Conservation (phyloP, 1,140 invertebrate genomes). For the Triops cancriformis region DNA sequence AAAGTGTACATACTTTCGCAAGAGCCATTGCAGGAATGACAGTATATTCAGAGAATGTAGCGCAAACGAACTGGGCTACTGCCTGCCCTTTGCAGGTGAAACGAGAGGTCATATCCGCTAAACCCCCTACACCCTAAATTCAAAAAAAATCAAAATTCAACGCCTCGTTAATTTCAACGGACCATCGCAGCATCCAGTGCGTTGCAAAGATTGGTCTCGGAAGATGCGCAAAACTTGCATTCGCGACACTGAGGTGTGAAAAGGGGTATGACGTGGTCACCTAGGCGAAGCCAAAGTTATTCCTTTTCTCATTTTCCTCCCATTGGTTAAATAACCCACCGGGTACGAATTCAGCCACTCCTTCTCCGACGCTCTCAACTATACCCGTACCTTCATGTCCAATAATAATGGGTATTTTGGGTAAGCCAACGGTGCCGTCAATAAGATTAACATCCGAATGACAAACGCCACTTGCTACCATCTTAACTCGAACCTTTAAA, state of each 20-base stretch:
- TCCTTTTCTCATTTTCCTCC: background rate
- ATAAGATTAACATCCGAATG: constrained; percentile 48
- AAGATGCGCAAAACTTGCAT: constrained; percentile 44
- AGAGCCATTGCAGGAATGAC: constrained; percentile 47
- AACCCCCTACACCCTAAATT: constrained; percentile 41
- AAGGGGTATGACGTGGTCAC: constrained; percentile 48
- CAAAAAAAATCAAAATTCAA: background rate
- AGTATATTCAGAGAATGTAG: constrained; percentile 50
- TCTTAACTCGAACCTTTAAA: constrained; percentile 34
- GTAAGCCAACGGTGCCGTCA: constrained; percentile 44
- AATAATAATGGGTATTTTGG: constrained; percentile 44
- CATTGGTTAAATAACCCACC: constrained; percentile 33
- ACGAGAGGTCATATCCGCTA: constrained; percentile 47
- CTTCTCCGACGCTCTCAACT: constrained; percentile 45
- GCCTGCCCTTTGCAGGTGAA: constrained; percentile 47
- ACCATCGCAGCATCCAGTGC: constrained; percentile 38
- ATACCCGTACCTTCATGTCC: constrained; percentile 45
- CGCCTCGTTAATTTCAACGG: background rate
- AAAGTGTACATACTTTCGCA: constrained; percentile 33
- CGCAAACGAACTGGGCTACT: constrained; percentile 49
- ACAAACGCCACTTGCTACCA: constrained; percentile 44
- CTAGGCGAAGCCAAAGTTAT: constrained; percentile 28
- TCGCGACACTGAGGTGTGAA: constrained; percentile 47
- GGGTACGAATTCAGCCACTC: constrained; percentile 38
- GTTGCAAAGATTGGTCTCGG: constrained; percentile 42